phyloP scores from a whole-genome alignment of 2,113 vertebrate genomes.

The Spea bombifrons region DNA sequence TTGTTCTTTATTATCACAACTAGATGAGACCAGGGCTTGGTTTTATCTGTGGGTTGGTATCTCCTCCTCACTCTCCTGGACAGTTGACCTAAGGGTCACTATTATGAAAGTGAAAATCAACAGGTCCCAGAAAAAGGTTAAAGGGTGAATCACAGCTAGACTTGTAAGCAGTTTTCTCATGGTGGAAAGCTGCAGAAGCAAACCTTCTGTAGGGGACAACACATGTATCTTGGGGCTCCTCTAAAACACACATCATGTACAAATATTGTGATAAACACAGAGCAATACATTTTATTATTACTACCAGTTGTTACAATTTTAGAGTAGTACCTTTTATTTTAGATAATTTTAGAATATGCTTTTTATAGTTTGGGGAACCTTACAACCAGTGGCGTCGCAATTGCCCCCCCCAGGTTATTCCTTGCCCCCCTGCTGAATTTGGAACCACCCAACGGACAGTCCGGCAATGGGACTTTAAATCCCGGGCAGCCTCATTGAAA shows the following conservation, averaged over 20 bases:
- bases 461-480: no score
- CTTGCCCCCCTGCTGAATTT: no score
- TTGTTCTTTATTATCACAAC: constrained; percentile 39
- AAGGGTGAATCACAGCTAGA: constrained; percentile 44
- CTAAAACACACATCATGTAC: background rate
- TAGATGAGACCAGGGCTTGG: constrained; percentile 37
- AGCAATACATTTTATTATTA: no score
- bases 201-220: background rate
- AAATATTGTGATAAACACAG: background rate
- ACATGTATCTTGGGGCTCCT: background rate
- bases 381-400: no score
- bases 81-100: constrained; percentile 76
- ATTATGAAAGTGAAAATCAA: constrained; percentile 82
- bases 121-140: constrained; percentile 66
- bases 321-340: no score
- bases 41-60: constrained; percentile 77
- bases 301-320: no score
- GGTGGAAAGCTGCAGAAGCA: background rate
- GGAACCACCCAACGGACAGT: no score
- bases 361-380: no score
- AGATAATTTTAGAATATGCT: no score
- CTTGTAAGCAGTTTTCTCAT: constrained; percentile 6
- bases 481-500: no score
- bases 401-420: no score
- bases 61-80: constrained; percentile 76